phyloP scores from a whole-genome alignment of 1,140 invertebrate species.

The Pseudomyrmex cubaensis region DNA sequence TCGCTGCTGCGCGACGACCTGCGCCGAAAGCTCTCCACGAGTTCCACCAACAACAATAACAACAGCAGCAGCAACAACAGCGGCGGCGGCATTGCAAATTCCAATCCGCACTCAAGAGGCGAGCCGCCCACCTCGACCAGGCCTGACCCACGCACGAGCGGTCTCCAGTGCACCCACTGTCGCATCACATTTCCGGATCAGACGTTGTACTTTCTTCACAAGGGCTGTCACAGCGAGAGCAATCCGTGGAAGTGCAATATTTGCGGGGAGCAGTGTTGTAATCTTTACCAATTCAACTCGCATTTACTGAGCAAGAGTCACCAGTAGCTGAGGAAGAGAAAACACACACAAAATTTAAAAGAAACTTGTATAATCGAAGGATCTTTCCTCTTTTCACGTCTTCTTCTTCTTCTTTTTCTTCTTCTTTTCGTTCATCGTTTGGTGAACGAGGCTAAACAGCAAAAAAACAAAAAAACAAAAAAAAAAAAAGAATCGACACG shows the following conservation, averaged over 20 bases:
- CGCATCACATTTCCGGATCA: conserved; percentile 97
- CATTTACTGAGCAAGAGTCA: conserved; percentile 97
- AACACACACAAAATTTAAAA: conserved; percentile 6
- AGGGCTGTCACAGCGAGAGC: conserved; percentile 97
- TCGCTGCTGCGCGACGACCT: conserved; percentile 93
- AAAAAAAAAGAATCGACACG: background rate
- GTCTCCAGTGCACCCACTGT: conserved; percentile 93
- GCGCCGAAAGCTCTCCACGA: conserved; percentile 90
- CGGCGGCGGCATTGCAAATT: conserved; percentile 76
- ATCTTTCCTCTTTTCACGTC: conserved; percentile 34
- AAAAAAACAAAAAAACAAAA: background rate
- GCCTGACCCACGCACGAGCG: conserved; percentile 83
- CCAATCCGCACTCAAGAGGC: conserved; percentile 79
- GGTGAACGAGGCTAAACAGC: conserved; percentile 23
- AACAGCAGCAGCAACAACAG: conserved; percentile 81
- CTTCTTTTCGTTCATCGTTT: background rate
- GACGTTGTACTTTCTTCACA: conserved; percentile 98
- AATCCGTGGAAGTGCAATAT: conserved; percentile 99
- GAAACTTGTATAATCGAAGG: background rate
- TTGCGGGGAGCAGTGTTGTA: conserved; percentile 96
- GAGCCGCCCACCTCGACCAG: conserved; percentile 84
- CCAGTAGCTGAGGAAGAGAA: conserved; percentile 84
- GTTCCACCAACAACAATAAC: conserved; percentile 82
- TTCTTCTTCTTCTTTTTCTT: conserved; percentile 28
- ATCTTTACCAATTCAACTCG: conserved; percentile 98